Evolutionary conservation across 2,113 vertebrate species (phyloP).

Genomic region (Ictalurus punctatus): DNA sequence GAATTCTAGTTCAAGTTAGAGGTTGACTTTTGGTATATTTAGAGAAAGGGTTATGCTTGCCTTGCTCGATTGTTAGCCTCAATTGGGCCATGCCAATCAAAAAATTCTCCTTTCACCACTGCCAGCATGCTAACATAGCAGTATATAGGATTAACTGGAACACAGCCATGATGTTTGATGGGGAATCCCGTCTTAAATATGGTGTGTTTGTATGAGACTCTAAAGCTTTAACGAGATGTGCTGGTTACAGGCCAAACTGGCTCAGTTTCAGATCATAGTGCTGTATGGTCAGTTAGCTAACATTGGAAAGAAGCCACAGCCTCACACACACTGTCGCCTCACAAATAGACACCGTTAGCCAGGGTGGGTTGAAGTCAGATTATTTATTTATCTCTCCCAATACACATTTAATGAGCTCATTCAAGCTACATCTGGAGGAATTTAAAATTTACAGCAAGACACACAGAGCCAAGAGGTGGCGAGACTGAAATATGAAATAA

Average conservation of each 20-base stretch:
- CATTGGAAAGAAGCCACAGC: conserved; percentile 40
- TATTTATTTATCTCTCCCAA: conserved; percentile 39
- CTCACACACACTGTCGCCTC: conserved; percentile 36
- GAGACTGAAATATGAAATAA: conserved; percentile 45
- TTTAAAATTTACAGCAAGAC: conserved; percentile 41
- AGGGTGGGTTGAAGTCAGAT: conserved; percentile 38
- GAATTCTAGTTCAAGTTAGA: not conserved
- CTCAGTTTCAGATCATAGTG: conserved; percentile 44
- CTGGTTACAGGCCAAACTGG: conserved; percentile 42
- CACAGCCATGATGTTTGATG: not conserved
- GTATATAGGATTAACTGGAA: not conserved
- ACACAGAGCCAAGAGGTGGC: conserved; percentile 11
- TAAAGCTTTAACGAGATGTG: conserved; percentile 46
- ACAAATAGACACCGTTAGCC: conserved; percentile 44
- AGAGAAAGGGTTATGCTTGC: not conserved
- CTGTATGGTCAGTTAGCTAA: conserved; percentile 19
- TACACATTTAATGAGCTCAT: conserved; percentile 41
- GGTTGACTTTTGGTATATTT: not conserved
- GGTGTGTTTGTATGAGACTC: conserved; percentile 6
- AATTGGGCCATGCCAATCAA: not conserved
- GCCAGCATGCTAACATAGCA: not conserved
- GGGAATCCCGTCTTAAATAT: conserved; percentile 3
- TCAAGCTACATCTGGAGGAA: conserved; percentile 46
- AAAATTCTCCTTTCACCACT: not conserved
- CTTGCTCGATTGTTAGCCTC: not conserved